Evolutionary conservation across 2,113 vertebrate genomes (phyloP).

Genomic region (Telmatochromis brichardi): DNA sequence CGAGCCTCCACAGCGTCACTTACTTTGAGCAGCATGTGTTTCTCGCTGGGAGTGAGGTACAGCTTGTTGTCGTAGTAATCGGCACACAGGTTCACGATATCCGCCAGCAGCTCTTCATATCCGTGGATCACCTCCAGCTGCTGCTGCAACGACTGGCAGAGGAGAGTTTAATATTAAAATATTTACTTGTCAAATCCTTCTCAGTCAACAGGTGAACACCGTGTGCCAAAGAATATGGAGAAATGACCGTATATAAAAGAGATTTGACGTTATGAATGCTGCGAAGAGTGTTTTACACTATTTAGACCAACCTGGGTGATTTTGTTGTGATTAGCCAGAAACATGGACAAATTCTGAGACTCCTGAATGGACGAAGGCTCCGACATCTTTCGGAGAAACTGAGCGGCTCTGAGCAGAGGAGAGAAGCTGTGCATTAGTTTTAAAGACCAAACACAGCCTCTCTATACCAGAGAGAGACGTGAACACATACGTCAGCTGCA

Average conservation of each 20-base stretch:
- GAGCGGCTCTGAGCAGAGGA: conserved; percentile 77
- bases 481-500: neutral
- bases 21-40: conserved; percentile 97
- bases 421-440: neutral
- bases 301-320: conserved; percentile 84
- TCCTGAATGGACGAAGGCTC: conserved; percentile 98
- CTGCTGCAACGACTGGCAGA: conserved; percentile 86
- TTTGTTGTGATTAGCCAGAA: conserved; percentile 98
- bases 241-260: neutral
- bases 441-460: neutral
- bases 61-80: conserved; percentile 98
- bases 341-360: conserved; percentile 98
- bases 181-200: neutral
- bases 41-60: conserved; percentile 94
- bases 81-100: conserved; percentile 95
- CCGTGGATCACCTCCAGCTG: conserved; percentile 94
- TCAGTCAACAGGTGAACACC: neutral
- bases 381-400: conserved; percentile 97
- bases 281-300: neutral
- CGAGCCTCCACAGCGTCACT: neutral
- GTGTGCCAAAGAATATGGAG: neutral
- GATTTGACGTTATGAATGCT: neutral
- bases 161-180: neutral
- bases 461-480: neutral
- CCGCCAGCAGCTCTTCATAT: conserved; percentile 93